Evolutionary conservation across 2,113 vertebrate species (phyloP).

Genomic region (Damaliscus lunatus): DNA sequence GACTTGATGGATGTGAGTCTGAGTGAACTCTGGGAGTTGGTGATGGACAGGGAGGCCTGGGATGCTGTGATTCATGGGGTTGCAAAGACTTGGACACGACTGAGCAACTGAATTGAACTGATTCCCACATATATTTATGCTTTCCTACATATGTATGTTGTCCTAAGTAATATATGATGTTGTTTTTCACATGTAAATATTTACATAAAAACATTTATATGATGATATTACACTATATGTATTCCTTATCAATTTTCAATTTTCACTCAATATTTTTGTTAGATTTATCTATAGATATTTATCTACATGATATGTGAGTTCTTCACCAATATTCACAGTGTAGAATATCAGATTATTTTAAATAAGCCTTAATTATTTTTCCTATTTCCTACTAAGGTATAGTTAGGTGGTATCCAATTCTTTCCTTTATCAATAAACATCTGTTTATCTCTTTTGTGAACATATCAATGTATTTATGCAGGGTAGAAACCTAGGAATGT

Average conservation of each 20-base stretch:
- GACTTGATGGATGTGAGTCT: fast-evolving
- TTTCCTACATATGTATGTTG: background rate
- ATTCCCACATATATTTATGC: background rate
- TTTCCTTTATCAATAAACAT: background rate
- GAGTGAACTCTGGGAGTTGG: too few species aligned
- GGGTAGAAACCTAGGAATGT: background rate
- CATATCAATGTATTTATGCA: background rate
- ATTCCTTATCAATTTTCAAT: background rate
- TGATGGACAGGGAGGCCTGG: too few species aligned
- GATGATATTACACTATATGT: background rate
- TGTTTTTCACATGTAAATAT: background rate
- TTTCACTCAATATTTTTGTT: background rate
- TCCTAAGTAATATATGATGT: background rate
- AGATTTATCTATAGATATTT: background rate
- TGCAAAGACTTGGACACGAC: fast-evolving
- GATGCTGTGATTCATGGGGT: too few species aligned
- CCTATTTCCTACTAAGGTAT: background rate
- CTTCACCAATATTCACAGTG: background rate
- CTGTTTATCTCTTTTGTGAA: background rate
- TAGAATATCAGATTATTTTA: background rate
- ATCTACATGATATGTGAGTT: background rate
- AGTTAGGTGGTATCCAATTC: background rate
- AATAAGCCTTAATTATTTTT: background rate
- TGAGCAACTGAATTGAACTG: too few species aligned
- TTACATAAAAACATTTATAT: background rate